Evolutionary conservation across 2,113 vertebrate genomes (phyloP), one percentile per base, ranked within the genome.

Genomic region (Lates calcarifer): DNA sequence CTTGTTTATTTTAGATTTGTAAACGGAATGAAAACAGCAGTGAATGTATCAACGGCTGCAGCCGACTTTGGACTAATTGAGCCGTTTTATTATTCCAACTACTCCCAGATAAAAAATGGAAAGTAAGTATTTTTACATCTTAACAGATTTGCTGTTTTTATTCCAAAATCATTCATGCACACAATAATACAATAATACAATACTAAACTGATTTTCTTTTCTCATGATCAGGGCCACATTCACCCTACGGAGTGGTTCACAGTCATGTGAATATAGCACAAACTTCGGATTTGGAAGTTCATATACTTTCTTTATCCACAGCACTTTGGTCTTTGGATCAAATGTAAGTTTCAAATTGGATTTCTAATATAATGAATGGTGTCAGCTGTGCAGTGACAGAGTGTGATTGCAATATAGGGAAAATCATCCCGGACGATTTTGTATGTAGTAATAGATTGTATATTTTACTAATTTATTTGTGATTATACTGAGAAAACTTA

Each of bases 201-300:
- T 55, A n/a, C 39, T 28, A 51, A 49, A 24, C 17, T 24, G 0
- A 47, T 70, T 35, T 20, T 60, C 12, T 33, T 64, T 63, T 63
- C 31, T 63, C 24, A n/a, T 76, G 0, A 41, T 49, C 79, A 95
- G 95, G 57, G 4, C 20, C 22, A 75, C 9, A 8, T 95, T 95
- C 62, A 86, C 17, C 20, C 77, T 96, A 67, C 11, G 0, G 24
- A 67, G 17, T n/a, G 83, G 26, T 12, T 41, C 39, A 24, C 20
- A 88, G 57, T 88, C 83, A 1, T 98, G 96, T 81, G 1, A 17
- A 26, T 35, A 1, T 61, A 91, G 92, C 43, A 22, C 12, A 3
- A 0, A 55, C 1, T 94, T 98, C 83, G 95, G 93, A 72, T 98
- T 95, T 74, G 97, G 97, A 43, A 92, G 96, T 76, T 96, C 95